phyloP scores from a whole-genome alignment of 2,888 invertebrate species.

The Lochmaea capreae region DNA sequence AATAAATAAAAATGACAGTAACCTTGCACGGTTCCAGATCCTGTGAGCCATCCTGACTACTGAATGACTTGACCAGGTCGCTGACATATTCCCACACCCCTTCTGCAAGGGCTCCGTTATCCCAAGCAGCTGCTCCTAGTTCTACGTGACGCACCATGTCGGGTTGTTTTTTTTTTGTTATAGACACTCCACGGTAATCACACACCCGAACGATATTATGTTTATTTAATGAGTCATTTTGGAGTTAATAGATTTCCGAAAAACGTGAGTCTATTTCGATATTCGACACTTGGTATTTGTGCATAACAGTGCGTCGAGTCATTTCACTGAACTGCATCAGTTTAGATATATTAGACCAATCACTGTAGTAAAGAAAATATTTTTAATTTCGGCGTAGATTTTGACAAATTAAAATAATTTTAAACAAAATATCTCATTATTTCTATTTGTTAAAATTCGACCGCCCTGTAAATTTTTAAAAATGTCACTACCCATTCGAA shows the following conservation, averaged over 20 bases:
- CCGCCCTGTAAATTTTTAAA: too few species aligned
- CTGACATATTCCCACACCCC: slow-evolving; percentile 77
- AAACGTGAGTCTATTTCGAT: not conserved
- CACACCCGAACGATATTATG: not conserved
- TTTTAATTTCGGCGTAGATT: too few species aligned
- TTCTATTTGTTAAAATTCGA: too few species aligned
- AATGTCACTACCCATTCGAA: too few species aligned
- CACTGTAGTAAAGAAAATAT: too few species aligned
- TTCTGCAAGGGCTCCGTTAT: slow-evolving; percentile 70
- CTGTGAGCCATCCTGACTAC: slow-evolving; percentile 48
- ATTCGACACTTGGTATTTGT: not conserved
- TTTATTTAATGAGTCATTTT: slow-evolving; percentile 15
- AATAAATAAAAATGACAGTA: slow-evolving; percentile 26
- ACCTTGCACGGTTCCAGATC: slow-evolving; percentile 48
- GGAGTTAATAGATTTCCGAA: not conserved
- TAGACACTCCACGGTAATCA: slow-evolving; percentile 18
- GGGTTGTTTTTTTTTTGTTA: slow-evolving; percentile 7
- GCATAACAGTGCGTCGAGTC: not conserved
- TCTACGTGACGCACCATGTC: slow-evolving; percentile 63
- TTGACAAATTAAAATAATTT: too few species aligned
- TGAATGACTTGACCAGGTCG: slow-evolving; percentile 73
- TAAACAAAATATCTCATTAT: too few species aligned
- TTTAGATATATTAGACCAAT: too few species aligned
- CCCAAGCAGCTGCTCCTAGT: slow-evolving; percentile 67
- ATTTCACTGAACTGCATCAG: not conserved